Percentiles rank a stretch among this genome's conserved stretches.
phyloP scores from a whole-genome alignment of 2,797 vertebrate genomes.

The Rousettus madagascariensis region DNA sequence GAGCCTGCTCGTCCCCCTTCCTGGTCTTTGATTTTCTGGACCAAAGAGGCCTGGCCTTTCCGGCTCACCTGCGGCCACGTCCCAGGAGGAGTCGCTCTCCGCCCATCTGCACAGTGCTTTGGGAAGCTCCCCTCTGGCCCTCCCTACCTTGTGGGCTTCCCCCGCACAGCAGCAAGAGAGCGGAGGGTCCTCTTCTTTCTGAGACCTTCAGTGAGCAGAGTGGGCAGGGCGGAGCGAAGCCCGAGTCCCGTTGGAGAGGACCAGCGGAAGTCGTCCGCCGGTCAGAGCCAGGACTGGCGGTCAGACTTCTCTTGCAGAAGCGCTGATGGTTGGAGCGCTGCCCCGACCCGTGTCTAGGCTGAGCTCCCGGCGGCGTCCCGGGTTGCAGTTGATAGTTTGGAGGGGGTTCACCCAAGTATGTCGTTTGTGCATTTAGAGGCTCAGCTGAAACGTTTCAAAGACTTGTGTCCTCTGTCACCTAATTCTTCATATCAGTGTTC shows the following conservation, averaged over 20 bases:
- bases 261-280: neutral
- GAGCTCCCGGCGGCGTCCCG: neutral
- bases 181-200: neutral
- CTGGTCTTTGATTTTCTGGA: conserved; percentile 10
- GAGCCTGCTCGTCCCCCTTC: neutral
- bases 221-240: neutral
- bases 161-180: neutral
- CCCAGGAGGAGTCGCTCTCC: neutral
- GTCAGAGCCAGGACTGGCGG: neutral
- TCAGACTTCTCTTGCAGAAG: neutral
- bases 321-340: neutral
- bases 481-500: neutral
- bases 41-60: neutral
- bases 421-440: neutral
- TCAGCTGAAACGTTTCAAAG: neutral
- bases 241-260: neutral
- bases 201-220: conserved; percentile 1
- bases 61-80: neutral
- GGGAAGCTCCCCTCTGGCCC: neutral
- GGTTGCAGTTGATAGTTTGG: neutral
- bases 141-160: neutral
- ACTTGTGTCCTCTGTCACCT: neutral
- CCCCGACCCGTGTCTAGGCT: neutral
- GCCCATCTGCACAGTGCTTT: neutral
- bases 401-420: neutral